Evolutionary conservation across 2,888 invertebrate species (phyloP).

Genomic region (Troilus luridus): DNA sequence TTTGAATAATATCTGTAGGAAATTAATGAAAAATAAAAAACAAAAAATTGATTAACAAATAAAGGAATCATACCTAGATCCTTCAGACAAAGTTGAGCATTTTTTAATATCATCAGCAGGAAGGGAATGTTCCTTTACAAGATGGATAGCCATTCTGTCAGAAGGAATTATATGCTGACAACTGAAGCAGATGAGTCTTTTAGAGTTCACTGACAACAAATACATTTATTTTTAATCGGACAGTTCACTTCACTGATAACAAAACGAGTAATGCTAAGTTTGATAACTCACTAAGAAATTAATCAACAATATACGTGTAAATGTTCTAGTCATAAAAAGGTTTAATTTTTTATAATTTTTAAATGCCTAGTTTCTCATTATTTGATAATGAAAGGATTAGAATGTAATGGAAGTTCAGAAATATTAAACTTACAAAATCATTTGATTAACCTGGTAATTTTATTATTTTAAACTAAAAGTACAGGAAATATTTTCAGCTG

Average conservation of each 20-base stretch:
- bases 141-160: slow-evolving; percentile 62
- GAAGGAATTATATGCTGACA: slow-evolving; percentile 65
- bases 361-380: background rate
- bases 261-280: background rate
- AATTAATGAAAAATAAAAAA: background rate
- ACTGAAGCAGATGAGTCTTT: slow-evolving; percentile 65
- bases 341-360: background rate
- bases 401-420: background rate
- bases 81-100: slow-evolving; percentile 61
- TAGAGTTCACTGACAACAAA: slow-evolving; percentile 57
- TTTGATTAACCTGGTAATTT: background rate
- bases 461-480: background rate
- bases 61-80: slow-evolving; percentile 56
- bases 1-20: no score
- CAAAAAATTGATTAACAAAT: background rate
- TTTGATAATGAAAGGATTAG: background rate
- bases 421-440: background rate
- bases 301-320: background rate
- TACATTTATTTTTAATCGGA: background rate
- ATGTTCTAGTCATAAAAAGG: background rate
- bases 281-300: background rate
- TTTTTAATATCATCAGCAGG: slow-evolving; percentile 57
- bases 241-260: background rate
- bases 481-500: background rate
- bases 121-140: slow-evolving; percentile 63